Percentiles rank a stretch among this genome's conserved stretches.
Evolutionary conservation across 2,113 vertebrate species (phyloP).

Genomic region (Pimephales promelas): DNA sequence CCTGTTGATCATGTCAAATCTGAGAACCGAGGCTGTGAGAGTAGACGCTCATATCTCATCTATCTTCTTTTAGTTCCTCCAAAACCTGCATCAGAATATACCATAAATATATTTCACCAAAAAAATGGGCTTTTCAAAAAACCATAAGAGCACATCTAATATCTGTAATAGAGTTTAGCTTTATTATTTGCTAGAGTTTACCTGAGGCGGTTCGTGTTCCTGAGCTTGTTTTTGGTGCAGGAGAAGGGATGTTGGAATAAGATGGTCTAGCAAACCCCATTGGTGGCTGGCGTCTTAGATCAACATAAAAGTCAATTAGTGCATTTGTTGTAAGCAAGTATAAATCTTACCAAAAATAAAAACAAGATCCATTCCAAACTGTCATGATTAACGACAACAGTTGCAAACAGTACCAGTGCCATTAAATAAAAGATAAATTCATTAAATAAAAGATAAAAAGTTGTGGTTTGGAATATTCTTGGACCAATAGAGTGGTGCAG

Average conservation of each 20-base stretch:
- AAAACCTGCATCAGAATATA: slow-evolving; percentile 65
- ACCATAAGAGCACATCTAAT: background rate
- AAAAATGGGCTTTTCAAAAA: background rate
- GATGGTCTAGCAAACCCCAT: slow-evolving; percentile 32
- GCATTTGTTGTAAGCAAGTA: background rate
- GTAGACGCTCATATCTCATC: background rate
- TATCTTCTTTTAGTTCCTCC: slow-evolving; percentile 78
- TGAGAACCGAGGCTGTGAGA: background rate
- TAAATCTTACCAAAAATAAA: background rate
- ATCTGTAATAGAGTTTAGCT: background rate
- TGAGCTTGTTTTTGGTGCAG: slow-evolving; percentile 58
- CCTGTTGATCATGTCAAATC: background rate
- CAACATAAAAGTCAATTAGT: slow-evolving; percentile 25
- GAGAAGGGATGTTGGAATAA: slow-evolving; percentile 22
- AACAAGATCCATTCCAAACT: background rate
- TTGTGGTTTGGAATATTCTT: too few species aligned
- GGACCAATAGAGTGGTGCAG: too few species aligned
- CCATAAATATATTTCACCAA: background rate
- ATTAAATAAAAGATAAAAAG: too few species aligned
- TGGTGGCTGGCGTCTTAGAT: slow-evolving; percentile 61
- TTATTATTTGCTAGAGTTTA: slow-evolving; percentile 40
- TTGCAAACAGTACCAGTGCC: background rate
- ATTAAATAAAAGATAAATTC: too few species aligned
- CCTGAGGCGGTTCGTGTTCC: slow-evolving; percentile 76
- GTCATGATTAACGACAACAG: background rate